phyloP scores from a whole-genome alignment of 2,888 invertebrate genomes.

The Cataglyphis albicans region DNA sequence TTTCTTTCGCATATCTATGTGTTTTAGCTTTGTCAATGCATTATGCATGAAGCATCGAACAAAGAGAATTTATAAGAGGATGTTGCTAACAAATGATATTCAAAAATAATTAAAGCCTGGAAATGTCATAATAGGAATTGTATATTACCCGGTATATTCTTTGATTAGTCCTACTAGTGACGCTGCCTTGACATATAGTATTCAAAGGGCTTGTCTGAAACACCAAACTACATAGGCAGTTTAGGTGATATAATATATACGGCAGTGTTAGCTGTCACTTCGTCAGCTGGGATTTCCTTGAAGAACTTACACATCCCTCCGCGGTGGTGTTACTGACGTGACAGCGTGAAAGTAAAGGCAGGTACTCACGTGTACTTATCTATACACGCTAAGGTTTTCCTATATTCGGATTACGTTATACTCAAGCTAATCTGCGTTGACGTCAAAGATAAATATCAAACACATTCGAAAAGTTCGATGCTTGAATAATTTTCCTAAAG shows the following conservation, averaged over 20 bases:
- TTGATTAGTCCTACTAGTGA: slow-evolving; percentile 45
- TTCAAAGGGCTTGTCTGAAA: slow-evolving; percentile 46
- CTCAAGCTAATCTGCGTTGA: background rate
- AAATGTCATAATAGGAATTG: slow-evolving; percentile 10
- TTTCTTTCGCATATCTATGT: background rate
- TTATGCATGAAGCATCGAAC: background rate
- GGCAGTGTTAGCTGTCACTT: slow-evolving; percentile 39
- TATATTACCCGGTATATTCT: slow-evolving; percentile 24
- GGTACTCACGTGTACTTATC: background rate
- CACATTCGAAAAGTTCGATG: background rate
- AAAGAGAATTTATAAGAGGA: background rate
- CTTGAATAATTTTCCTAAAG: background rate
- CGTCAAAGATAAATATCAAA: slow-evolving; percentile 13
- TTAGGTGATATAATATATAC: slow-evolving; percentile 11
- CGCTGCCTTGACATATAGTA: slow-evolving; percentile 25
- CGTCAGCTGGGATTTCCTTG: slow-evolving; percentile 48
- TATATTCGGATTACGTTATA: slow-evolving; percentile 7
- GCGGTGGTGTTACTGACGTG: slow-evolving; percentile 51
- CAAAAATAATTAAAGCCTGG: slow-evolving; percentile 15
- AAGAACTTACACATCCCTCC: slow-evolving; percentile 22
- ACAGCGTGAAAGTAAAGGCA: slow-evolving; percentile 28
- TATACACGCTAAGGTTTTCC: background rate
- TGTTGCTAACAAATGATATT: background rate
- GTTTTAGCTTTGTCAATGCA: background rate
- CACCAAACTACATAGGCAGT: slow-evolving; percentile 44